Evolutionary conservation across 1,140 invertebrate species (phyloP).

Genomic region (Penaeus japonicus): DNA sequence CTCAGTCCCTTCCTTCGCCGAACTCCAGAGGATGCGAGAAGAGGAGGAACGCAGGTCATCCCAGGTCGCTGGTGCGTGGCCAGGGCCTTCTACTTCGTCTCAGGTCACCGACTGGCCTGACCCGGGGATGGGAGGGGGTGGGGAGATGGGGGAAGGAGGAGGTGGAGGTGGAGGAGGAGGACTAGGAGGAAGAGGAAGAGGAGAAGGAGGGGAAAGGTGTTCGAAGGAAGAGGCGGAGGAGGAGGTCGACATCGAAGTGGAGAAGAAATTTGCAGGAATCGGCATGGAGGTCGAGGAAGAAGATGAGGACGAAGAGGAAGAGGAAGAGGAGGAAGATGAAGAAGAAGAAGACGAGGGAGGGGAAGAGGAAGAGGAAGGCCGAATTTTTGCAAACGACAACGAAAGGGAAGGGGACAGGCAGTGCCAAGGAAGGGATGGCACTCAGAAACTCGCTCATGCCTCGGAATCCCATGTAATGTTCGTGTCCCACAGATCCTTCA

Average conservation of each 20-base stretch:
- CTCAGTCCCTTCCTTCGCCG: slow-evolving; percentile 67
- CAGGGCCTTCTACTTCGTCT: not conserved
- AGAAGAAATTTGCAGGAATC: not conserved
- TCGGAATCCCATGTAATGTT: too few relatives aligned
- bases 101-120: not conserved
- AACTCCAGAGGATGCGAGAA: slow-evolving; percentile 85
- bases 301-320: not conserved
- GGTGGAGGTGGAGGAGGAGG: not conserved
- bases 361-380: too few relatives aligned
- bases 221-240: not conserved
- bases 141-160: not conserved
- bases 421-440: too few relatives aligned
- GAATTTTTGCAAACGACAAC: too few relatives aligned
- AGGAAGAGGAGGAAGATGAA: not conserved
- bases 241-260: slow-evolving; percentile 9
- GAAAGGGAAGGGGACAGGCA: too few relatives aligned
- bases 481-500: too few relatives aligned
- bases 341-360: too few relatives aligned
- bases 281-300: not conserved
- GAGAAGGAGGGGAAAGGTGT: not conserved
- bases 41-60: slow-evolving; percentile 72
- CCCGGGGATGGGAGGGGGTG: not conserved
- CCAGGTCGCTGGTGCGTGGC: too few relatives aligned
- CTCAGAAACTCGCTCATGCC: too few relatives aligned
- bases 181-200: not conserved